Percentiles rank a stretch among this genome's conserved stretches.
These are phyloP conservation scores for Tiaroga cobitis DNA, from an alignment of 2,797 vertebrate genomes.

Conservation along the genomic window DNA sequence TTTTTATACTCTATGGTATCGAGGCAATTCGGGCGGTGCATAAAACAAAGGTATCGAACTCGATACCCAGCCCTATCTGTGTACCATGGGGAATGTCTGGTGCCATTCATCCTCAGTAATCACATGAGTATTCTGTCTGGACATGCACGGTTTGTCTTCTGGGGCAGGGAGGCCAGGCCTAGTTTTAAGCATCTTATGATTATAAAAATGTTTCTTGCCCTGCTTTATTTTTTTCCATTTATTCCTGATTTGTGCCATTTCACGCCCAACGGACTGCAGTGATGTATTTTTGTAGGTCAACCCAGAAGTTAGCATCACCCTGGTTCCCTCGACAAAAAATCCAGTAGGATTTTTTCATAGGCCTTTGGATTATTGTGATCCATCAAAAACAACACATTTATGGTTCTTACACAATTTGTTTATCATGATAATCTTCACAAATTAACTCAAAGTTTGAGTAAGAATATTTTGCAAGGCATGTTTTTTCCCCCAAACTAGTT, in stretches of 20 bases:
- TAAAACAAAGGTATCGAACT: no score
- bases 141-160: neutral
- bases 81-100: neutral
- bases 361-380: neutral
- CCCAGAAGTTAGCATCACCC: neutral
- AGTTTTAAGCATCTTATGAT: conserved; percentile 17
- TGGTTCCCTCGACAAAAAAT: neutral
- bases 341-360: neutral
- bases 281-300: neutral
- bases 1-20: no score
- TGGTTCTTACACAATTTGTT: neutral
- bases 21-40: no score
- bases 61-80: no score
- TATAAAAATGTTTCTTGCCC: neutral
- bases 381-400: neutral
- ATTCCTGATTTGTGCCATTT: neutral
- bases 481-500: no score
- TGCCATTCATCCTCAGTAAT: neutral
- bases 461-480: no score
- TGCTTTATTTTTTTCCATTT: neutral
- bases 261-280: neutral
- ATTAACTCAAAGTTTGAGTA: neutral
- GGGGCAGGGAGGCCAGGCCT: neutral
- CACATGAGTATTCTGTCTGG: conserved; percentile 15
- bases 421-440: neutral